A percentile compares a stretch with the other conserved stretches of the same genome.
Evolutionary conservation across 2,113 vertebrate genomes (phyloP).

Genomic region (Thomomys bottae): DNA sequence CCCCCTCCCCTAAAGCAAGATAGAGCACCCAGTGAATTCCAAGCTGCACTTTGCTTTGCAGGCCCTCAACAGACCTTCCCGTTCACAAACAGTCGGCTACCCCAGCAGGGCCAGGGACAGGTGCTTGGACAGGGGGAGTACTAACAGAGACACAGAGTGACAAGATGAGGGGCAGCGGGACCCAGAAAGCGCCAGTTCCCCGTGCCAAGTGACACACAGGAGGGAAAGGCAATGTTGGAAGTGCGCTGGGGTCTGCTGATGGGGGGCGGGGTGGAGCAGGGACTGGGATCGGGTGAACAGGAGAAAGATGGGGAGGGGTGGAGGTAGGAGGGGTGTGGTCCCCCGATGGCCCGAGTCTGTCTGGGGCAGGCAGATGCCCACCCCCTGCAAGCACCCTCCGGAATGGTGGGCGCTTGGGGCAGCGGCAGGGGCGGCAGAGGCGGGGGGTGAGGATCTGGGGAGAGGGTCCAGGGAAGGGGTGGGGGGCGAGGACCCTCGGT

Average conservation of each 20-base stretch:
- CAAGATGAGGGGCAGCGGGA: conserved; percentile 59
- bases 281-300: conserved; percentile 55
- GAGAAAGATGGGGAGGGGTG: conserved; percentile 72
- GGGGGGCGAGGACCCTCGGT: conserved; percentile 63
- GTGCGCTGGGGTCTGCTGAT: conserved; percentile 31
- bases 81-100: conserved; percentile 60
- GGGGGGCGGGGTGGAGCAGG: background rate
- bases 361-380: conserved; percentile 49
- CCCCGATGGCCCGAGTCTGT: conserved; percentile 60
- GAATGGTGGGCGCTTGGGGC: background rate
- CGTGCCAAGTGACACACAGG: conserved; percentile 67
- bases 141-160: conserved; percentile 34
- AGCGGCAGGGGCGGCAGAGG: background rate
- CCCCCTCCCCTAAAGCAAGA: background rate
- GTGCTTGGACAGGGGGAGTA: conserved; percentile 11
- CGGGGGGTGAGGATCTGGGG: background rate
- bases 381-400: conserved; percentile 30
- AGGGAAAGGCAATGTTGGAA: conserved; percentile 53
- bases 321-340: conserved; percentile 74
- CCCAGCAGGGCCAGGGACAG: conserved; percentile 49
- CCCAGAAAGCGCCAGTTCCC: conserved; percentile 68
- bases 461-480: conserved; percentile 31
- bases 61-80: conserved; percentile 39
- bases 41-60: conserved; percentile 50
- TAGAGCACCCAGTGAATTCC: conserved; percentile 5